phyloP scores from a whole-genome alignment of 2,888 invertebrate species.

The Anthoptus insignis region DNA sequence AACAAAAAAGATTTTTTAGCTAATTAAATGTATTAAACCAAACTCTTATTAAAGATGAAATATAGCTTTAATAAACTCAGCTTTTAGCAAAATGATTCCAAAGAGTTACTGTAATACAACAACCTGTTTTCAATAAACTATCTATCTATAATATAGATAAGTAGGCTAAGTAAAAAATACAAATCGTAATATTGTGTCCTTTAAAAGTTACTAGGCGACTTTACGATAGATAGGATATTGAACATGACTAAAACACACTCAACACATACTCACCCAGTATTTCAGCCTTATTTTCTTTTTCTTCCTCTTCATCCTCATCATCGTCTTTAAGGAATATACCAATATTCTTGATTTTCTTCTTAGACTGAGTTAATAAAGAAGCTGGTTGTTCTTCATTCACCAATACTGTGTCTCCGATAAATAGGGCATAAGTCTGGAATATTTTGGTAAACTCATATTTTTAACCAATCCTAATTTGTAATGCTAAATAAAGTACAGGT shows the following conservation, averaged over 20 bases:
- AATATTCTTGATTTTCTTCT: constrained; percentile 98
- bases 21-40: background rate
- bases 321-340: constrained; percentile 98
- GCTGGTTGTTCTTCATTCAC: constrained; percentile 97
- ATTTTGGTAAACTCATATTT: too few relatives aligned
- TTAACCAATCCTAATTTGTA: too few relatives aligned
- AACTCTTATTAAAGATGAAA: background rate
- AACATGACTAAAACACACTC: too few relatives aligned
- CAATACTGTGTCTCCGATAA: constrained; percentile 98
- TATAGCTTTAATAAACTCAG: too few relatives aligned
- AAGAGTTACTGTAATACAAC: too few relatives aligned
- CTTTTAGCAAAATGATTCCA: background rate
- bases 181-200: too few relatives aligned
- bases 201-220: too few relatives aligned
- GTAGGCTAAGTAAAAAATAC: too few relatives aligned
- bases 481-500: too few relatives aligned
- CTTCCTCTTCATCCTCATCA: constrained; percentile 94
- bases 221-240: too few relatives aligned
- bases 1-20: constrained; percentile 30
- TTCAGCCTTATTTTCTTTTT: constrained; percentile 92
- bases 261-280: constrained; percentile 87
- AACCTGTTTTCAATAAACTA: too few relatives aligned
- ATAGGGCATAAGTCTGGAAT: constrained; percentile 92
- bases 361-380: constrained; percentile 95
- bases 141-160: too few relatives aligned